Evolutionary conservation across 2,797 vertebrate genomes (phyloP).

Genomic region (Tapirus indicus): DNA sequence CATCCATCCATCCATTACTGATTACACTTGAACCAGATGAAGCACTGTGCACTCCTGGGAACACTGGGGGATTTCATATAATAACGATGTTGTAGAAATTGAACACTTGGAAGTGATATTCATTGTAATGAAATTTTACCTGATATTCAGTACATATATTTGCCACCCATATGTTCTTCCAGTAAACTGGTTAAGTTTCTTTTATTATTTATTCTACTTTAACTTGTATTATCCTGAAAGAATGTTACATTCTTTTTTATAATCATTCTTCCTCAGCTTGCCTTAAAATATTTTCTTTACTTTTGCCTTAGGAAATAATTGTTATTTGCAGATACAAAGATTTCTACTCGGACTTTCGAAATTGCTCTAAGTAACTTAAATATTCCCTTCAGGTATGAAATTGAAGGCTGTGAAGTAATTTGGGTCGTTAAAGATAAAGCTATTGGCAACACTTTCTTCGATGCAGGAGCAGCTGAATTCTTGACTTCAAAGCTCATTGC

Average conservation of each 20-base stretch:
- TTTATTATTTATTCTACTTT: not conserved
- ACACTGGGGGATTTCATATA: not conserved
- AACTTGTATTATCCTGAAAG: not conserved
- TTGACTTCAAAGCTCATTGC: conserved; percentile 92
- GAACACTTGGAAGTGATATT: not conserved
- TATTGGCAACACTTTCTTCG: conserved; percentile 98
- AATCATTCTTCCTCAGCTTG: not conserved
- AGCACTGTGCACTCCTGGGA: not conserved
- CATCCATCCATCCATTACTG: not conserved
- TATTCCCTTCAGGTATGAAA: conserved; percentile 91
- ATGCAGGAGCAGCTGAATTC: conserved; percentile 97
- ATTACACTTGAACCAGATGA: not conserved
- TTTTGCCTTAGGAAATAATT: not conserved
- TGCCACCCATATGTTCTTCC: not conserved
- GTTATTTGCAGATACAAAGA: conserved; percentile 10
- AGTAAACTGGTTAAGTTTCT: conserved; percentile 12
- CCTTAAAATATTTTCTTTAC: not conserved
- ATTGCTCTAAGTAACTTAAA: conserved; percentile 51
- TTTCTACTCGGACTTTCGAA: conserved; percentile 5
- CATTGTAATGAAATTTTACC: not conserved
- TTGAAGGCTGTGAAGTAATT: conserved; percentile 96
- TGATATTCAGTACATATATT: not conserved
- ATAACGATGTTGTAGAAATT: not conserved
- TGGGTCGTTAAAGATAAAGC: conserved; percentile 98
- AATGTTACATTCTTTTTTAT: not conserved